Evolutionary conservation across 2,888 invertebrate species (phyloP), one percentile per base, ranked within the genome.

Genomic region (Incurvaria masculella): DNA sequence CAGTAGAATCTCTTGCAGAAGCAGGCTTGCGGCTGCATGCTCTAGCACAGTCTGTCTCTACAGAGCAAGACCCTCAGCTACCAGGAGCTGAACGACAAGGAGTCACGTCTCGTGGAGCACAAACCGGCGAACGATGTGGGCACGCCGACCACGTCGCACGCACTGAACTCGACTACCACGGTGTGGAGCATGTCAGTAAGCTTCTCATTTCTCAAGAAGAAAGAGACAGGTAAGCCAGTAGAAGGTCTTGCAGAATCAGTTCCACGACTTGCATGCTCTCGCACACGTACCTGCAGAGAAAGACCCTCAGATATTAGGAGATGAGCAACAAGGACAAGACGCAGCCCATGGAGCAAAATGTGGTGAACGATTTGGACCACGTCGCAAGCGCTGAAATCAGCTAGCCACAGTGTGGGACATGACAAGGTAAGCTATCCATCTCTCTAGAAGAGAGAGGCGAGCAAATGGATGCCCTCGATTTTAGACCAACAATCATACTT

Each of bases 41-140:
- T 88, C 44, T 87, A 87, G 55, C 72, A 88, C 52, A 88, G 88
- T 56, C 63, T 88, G 41, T 88, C 87, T 10, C 63, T 88, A 47
- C 88, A 88, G 61, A 87, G 87, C 63, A 88, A 88, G 62, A 87
- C 87, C 47, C 81, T 87, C 10, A 88, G 87, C 59, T 88, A 88
- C 61, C 88, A 88, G 74, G 87, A 87, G 49, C 67, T 88, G 10
- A 76, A 69, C 42, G 78, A 78, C 50, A 78, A 78, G 47, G 73
- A 75, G 6, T 11, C 40, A 1, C 58, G 21, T 8, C 19, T 16
- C 14, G 23, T 33, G 33, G 33, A 33, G 3, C 8, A 14, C 14
- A 33, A 63, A 10, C 71, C 70, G 50, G 55, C 73, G 0, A 70
- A 70, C 1, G 72, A 75, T 0, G 54, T 78, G 5, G 74, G 75